Evolutionary conservation across 2,888 invertebrate species (phyloP).

Genomic region (Lithophane socia): DNA sequence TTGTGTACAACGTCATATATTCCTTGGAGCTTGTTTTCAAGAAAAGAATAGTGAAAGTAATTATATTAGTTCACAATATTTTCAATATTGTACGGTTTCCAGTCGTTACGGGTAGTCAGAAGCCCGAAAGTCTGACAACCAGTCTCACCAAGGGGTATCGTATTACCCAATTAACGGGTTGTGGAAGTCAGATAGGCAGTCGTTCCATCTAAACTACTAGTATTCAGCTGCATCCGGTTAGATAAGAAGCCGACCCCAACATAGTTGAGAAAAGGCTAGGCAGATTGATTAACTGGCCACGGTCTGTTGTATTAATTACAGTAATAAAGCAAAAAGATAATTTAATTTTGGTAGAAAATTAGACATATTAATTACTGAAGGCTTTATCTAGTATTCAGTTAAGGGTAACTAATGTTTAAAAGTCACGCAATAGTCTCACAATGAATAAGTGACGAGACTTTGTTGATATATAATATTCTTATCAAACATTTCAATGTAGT

Average conservation of each 20-base stretch:
- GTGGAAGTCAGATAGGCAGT: too few relatives aligned
- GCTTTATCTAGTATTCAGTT: slow-evolving; percentile 22
- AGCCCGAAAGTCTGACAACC: too few relatives aligned
- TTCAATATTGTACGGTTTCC: too few relatives aligned
- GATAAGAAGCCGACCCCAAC: too few relatives aligned
- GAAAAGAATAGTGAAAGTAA: background rate
- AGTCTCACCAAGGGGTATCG: too few relatives aligned
- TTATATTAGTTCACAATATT: background rate
- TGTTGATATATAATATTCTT: slow-evolving; percentile 2
- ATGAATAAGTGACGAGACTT: slow-evolving; percentile 22
- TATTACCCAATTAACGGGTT: too few relatives aligned
- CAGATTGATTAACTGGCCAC: too few relatives aligned
- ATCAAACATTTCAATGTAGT: background rate
- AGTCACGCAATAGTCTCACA: slow-evolving; percentile 41
- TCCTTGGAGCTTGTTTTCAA: background rate
- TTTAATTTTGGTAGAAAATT: background rate
- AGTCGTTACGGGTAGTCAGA: too few relatives aligned
- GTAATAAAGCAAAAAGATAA: background rate
- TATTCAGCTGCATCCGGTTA: too few relatives aligned
- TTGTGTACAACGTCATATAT: background rate
- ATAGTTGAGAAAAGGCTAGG: too few relatives aligned
- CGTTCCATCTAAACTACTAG: too few relatives aligned
- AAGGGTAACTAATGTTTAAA: slow-evolving; percentile 18
- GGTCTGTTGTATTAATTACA: background rate
- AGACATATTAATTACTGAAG: slow-evolving; percentile 7